A percentile compares a stretch with the other conserved stretches of the same genome.
These are phyloP conservation scores for Agonopterix arenella DNA, from an alignment of 2,888 invertebrate genomes.

Conservation along the genomic window DNA sequence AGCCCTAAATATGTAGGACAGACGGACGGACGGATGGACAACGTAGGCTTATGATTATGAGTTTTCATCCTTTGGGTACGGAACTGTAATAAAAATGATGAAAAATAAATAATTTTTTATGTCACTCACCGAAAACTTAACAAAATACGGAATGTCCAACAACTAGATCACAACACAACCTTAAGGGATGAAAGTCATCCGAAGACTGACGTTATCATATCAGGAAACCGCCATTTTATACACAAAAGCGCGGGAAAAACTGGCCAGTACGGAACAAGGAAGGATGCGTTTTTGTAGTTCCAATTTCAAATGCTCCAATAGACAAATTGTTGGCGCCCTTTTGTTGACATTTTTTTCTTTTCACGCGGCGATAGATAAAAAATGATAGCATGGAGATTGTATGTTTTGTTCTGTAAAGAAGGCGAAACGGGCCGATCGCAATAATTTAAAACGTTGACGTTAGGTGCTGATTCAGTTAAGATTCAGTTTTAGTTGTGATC, in stretches of 20 bases:
- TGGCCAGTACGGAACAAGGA: constrained; percentile 61
- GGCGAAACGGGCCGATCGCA: too few relatives aligned
- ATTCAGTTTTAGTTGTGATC: too few relatives aligned
- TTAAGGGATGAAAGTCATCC: constrained; percentile 36
- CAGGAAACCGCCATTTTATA: constrained; percentile 35
- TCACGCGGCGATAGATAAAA: constrained; percentile 16
- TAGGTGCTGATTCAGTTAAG: too few relatives aligned
- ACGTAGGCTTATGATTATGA: too few relatives aligned
- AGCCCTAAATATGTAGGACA: too few relatives aligned
- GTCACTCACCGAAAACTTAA: too few relatives aligned
- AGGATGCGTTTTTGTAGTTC: constrained; percentile 59
- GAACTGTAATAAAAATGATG: too few relatives aligned
- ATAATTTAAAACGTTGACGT: too few relatives aligned
- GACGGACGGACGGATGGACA: too few relatives aligned
- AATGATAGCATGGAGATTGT: constrained; percentile 2
- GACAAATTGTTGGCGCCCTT: constrained; percentile 55
- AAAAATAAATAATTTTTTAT: too few relatives aligned
- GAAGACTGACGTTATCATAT: constrained; percentile 34
- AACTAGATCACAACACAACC: constrained; percentile 19
- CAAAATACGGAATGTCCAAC: too few relatives aligned
- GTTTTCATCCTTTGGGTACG: too few relatives aligned
- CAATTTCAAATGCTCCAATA: constrained; percentile 59
- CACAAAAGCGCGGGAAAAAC: constrained; percentile 45
- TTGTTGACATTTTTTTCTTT: constrained; percentile 36
- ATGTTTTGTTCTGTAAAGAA: background rate